Evolutionary conservation across 2,113 vertebrate species (phyloP).

Genomic region (Nansenia antarctica): DNA sequence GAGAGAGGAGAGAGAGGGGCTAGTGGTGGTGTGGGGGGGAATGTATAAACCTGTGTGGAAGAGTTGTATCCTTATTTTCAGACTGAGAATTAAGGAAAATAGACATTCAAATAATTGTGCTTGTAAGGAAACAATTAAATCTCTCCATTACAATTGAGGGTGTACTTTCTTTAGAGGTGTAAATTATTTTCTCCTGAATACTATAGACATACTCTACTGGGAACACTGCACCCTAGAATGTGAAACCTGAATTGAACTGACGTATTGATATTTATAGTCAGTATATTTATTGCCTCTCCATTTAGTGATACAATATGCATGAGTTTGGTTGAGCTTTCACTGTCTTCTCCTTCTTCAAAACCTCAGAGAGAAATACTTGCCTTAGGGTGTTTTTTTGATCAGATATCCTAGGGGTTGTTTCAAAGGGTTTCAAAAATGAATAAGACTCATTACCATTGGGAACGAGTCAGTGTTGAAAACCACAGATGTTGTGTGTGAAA

Average conservation of each 20-base stretch:
- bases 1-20: slow-evolving; percentile 40
- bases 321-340: slow-evolving; percentile 45
- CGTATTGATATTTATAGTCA: slow-evolving; percentile 41
- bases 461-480: slow-evolving; percentile 54
- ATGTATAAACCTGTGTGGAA: not conserved
- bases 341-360: slow-evolving; percentile 51
- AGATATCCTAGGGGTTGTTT: slow-evolving; percentile 66
- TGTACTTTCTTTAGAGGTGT: not conserved
- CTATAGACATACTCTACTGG: not conserved
- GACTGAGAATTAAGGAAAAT: not conserved
- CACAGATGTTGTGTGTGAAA: slow-evolving; percentile 58
- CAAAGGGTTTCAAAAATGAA: slow-evolving; percentile 61
- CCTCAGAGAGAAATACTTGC: slow-evolving; percentile 58
- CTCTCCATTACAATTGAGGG: not conserved
- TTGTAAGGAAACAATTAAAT: not conserved
- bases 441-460: slow-evolving; percentile 67
- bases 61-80: not conserved
- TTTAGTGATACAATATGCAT: slow-evolving; percentile 61
- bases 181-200: not conserved
- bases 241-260: slow-evolving; percentile 21
- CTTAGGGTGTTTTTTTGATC: slow-evolving; percentile 47
- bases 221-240: not conserved
- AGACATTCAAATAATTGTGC: not conserved
- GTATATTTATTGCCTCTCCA: slow-evolving; percentile 44
- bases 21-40: slow-evolving; percentile 31